Conservation (phyloP, 2,888 invertebrate genomes). For the Pristionchus fissidentatus region DNA sequence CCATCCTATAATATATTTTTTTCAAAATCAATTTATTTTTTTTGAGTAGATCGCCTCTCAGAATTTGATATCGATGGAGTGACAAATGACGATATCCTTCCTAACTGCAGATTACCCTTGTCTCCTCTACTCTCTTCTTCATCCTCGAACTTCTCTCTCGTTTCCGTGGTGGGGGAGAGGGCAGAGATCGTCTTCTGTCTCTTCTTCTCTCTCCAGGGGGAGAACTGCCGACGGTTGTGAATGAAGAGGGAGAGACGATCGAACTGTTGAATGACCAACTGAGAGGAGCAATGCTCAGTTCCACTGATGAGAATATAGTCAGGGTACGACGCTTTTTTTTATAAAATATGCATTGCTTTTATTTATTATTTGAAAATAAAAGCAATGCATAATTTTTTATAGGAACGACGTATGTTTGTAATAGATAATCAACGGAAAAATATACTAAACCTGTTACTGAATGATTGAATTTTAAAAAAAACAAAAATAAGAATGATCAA, state of each 20-base stretch:
- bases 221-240: slow-evolving; percentile 1
- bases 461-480: no score
- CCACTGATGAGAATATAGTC: slow-evolving; percentile 45
- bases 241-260: background rate
- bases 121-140: slow-evolving; percentile 39
- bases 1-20: no score
- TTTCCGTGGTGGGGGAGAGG: slow-evolving; percentile 14
- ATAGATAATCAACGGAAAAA: no score
- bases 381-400: no score
- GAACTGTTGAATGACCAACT: slow-evolving; percentile 41
- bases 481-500: background rate
- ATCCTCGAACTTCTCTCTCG: slow-evolving; percentile 40
- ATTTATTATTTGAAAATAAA: no score
- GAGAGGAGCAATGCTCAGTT: slow-evolving; percentile 45
- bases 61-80: background rate
- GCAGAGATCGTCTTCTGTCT: background rate
- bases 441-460: no score
- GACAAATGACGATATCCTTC: no score
- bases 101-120: background rate
- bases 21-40: no score
- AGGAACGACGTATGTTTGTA: no score
- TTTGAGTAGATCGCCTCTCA: no score
- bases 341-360: no score
- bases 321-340: slow-evolving; percentile 12
- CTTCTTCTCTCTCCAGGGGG: background rate